A percentile compares a stretch with the other conserved stretches of the same genome.
Conservation (phyloP, 2,888 invertebrate species). For the Oligia fasciuncula region DNA sequence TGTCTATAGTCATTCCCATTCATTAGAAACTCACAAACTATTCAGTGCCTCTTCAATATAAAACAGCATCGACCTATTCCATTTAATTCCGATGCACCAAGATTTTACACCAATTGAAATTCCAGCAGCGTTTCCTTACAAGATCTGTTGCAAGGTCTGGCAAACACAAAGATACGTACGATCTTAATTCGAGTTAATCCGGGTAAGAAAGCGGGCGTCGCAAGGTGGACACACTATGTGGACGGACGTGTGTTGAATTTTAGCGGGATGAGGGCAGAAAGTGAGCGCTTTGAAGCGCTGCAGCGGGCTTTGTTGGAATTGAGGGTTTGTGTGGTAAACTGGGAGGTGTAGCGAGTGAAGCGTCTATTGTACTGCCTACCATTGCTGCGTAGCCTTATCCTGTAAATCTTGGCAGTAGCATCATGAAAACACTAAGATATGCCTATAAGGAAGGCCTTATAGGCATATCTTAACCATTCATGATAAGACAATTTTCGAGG, state of each 20-base stretch:
- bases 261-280: slow-evolving; percentile 67
- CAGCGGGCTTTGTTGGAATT: slow-evolving; percentile 32
- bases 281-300: slow-evolving; percentile 54
- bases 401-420: not conserved
- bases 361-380: not conserved
- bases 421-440: not conserved
- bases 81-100: slow-evolving; percentile 59
- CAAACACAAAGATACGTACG: slow-evolving; percentile 83
- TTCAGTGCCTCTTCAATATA: slow-evolving; percentile 38
- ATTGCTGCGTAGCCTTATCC: not conserved
- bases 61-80: slow-evolving; percentile 38
- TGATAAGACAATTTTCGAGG: no score
- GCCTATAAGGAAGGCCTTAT: no score
- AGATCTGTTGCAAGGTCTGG: slow-evolving; percentile 77
- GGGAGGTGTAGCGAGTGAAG: not conserved
- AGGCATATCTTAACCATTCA: no score
- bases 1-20: slow-evolving; percentile 2
- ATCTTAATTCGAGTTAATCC: slow-evolving; percentile 88
- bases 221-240: slow-evolving; percentile 83
- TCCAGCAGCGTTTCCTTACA: slow-evolving; percentile 66
- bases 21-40: slow-evolving; percentile 18
- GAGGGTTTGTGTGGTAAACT: slow-evolving; percentile 30
- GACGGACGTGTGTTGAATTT: slow-evolving; percentile 80
- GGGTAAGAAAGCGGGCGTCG: slow-evolving; percentile 82
- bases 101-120: slow-evolving; percentile 66